These are phyloP conservation scores for Melangyna quadrimaculata DNA, from an alignment of 2,888 invertebrate species.

Conservation along the genomic window DNA sequence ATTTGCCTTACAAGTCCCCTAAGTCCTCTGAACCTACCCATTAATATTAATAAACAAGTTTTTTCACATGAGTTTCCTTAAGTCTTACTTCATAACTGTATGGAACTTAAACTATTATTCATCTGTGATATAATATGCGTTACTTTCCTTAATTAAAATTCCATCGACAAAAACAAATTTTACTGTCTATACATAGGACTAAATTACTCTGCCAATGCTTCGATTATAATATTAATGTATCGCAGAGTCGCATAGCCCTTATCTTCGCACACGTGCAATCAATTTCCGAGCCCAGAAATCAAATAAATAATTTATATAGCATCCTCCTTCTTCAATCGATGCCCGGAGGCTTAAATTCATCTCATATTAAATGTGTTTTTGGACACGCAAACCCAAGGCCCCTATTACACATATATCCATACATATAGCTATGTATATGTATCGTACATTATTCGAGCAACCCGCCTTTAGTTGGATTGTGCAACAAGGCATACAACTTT, in stretches of 20 bases:
- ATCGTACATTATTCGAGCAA: neutral
- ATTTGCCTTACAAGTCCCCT: too few species aligned
- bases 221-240: slow-evolving; percentile 9
- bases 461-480: slow-evolving; percentile 46
- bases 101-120: too few species aligned
- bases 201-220: slow-evolving; percentile 11
- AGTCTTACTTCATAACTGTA: too few species aligned
- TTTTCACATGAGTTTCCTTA: too few species aligned
- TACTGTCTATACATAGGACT: neutral
- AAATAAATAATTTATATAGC: slow-evolving; percentile 56
- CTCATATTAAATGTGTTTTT: slow-evolving; percentile 47
- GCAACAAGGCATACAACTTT: slow-evolving; percentile 41
- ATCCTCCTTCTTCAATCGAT: slow-evolving; percentile 42
- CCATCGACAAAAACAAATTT: neutral
- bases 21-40: too few species aligned
- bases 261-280: slow-evolving; percentile 68
- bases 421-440: neutral
- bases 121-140: slow-evolving; percentile 7
- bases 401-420: slow-evolving; percentile 25
- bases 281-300: slow-evolving; percentile 63
- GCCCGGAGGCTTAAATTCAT: slow-evolving; percentile 33
- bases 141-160: slow-evolving; percentile 8
- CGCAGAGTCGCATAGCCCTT: slow-evolving; percentile 67
- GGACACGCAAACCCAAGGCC: slow-evolving; percentile 61
- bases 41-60: too few species aligned